Evolutionary conservation across 2,797 vertebrate species (phyloP).

Genomic region (Gouania willdenowi): DNA sequence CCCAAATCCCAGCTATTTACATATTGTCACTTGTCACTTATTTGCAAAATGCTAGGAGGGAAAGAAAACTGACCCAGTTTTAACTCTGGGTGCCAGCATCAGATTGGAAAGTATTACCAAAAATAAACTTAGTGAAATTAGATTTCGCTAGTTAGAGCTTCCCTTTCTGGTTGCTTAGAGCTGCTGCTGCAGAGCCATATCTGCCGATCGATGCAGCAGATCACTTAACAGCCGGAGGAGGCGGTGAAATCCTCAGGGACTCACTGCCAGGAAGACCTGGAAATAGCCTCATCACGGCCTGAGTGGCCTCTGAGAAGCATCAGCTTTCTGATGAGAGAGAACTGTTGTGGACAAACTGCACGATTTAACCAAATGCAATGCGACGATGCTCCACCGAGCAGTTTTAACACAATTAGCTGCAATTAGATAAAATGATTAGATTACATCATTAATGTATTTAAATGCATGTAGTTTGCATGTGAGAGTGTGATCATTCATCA

Average conservation of each 20-base stretch:
- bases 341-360: background rate
- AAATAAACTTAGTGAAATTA: no score
- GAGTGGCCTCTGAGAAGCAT: conserved; percentile 31
- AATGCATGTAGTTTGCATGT: background rate
- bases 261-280: conserved; percentile 66
- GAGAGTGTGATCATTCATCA: background rate
- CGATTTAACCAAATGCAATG: background rate
- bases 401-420: background rate
- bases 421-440: background rate
- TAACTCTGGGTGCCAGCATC: no score
- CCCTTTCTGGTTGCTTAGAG: conserved; percentile 8
- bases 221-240: conserved; percentile 64
- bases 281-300: conserved; percentile 54
- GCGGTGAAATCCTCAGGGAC: conserved; percentile 42
- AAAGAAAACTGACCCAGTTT: no score
- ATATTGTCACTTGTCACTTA: no score
- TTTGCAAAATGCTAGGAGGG: no score
- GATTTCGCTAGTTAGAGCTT: conserved; percentile 28
- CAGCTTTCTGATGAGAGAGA: conserved; percentile 4
- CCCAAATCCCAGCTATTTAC: no score
- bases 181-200: conserved; percentile 38
- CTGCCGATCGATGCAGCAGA: conserved; percentile 64
- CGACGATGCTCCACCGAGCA: background rate
- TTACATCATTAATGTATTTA: background rate
- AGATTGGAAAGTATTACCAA: no score